Evolutionary conservation across 2,113 vertebrate genomes (phyloP), one percentile per base, ranked within the genome.

Genomic region (Equus quagga): DNA sequence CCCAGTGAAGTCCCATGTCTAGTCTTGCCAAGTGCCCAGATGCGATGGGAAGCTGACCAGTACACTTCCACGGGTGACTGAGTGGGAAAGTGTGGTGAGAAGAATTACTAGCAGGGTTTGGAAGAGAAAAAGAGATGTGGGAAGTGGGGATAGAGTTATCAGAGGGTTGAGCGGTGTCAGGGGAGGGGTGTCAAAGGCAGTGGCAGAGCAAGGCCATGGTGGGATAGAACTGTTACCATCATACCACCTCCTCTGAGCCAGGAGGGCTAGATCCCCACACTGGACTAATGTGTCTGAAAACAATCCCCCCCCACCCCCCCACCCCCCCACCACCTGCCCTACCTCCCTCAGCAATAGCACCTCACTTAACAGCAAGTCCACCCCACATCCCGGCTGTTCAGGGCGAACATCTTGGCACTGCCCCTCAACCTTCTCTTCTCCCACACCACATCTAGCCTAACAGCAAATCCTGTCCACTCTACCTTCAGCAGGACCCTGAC

Each of bases 181-280:
- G 23, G 17, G 24, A 4, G 18, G 15, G 54, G 26, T 0, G 36
- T 18, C 7, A 14, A 56, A 58, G 67, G 21, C 51, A 5, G 84
- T 23, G 10, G 6, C 51, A 13, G 23, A 11, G 51, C 19, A 6
- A 49, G 75, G n/a, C 75, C 46, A 15, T 12, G n/a, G 88, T 19
- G 28, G 33, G 24, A 11, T 9, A 24, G 79, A 24, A 15, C 28
- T 2, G 0, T 17, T 28, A 36, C 41, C 41, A 5, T 1, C 10
- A 0, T 23, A 17, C 46, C 28, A 1, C 33, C 46, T 31, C 24
- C 73, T n/a, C 31, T 10, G 5, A 46, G 41, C 56, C 56, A 17
- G 28, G 26, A 24, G 17, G 15, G 82, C 56, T 44, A 56, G 28
- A 62, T 54, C 28, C 36, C 28, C 5, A 3, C 60, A 4, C 33